Evolutionary conservation across 2,797 vertebrate species (phyloP).

Genomic region (Clarias platycephalus): DNA sequence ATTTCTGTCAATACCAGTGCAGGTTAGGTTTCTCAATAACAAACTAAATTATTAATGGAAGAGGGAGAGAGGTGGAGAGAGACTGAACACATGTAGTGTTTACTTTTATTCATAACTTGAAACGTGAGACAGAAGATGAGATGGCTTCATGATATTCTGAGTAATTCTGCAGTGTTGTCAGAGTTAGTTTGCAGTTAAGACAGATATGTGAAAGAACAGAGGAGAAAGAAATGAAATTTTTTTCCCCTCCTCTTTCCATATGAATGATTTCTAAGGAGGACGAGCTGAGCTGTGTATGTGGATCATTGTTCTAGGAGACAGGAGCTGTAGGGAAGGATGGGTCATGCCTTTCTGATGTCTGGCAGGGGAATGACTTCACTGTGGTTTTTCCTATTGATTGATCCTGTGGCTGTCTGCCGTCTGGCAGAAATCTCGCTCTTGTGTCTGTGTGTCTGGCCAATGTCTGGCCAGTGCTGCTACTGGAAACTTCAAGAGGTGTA

Average conservation of each 20-base stretch:
- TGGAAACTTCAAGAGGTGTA: slow-evolving; percentile 52
- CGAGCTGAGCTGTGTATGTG: neutral
- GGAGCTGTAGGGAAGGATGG: slow-evolving; percentile 23
- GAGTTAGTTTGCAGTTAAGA: slow-evolving; percentile 49
- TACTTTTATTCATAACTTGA: slow-evolving; percentile 52
- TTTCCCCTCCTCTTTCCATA: neutral
- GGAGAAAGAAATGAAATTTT: slow-evolving; percentile 6
- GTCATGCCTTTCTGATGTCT: slow-evolving; percentile 58
- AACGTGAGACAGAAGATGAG: slow-evolving; percentile 14
- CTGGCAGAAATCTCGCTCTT: slow-evolving; percentile 64
- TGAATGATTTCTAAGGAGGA: slow-evolving; percentile 43
- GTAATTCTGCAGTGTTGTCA: slow-evolving; percentile 63
- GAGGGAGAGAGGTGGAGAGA: slow-evolving; percentile 58
- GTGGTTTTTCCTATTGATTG: slow-evolving; percentile 70
- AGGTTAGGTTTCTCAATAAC: slow-evolving; percentile 77
- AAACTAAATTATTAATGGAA: slow-evolving; percentile 76
- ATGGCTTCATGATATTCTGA: slow-evolving; percentile 36
- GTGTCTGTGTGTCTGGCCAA: slow-evolving; percentile 65
- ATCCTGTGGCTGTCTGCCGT: slow-evolving; percentile 64
- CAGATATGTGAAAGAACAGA: slow-evolving; percentile 47
- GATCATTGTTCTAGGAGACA: slow-evolving; percentile 21
- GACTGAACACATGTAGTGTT: slow-evolving; percentile 63
- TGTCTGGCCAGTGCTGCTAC: slow-evolving; percentile 46
- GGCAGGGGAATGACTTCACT: slow-evolving; percentile 67
- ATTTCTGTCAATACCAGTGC: slow-evolving; percentile 77